Percentiles rank a stretch among this genome's conserved stretches.
Evolutionary conservation across 2,113 vertebrate genomes (phyloP).

Genomic region (Aptenodytes forsteri): DNA sequence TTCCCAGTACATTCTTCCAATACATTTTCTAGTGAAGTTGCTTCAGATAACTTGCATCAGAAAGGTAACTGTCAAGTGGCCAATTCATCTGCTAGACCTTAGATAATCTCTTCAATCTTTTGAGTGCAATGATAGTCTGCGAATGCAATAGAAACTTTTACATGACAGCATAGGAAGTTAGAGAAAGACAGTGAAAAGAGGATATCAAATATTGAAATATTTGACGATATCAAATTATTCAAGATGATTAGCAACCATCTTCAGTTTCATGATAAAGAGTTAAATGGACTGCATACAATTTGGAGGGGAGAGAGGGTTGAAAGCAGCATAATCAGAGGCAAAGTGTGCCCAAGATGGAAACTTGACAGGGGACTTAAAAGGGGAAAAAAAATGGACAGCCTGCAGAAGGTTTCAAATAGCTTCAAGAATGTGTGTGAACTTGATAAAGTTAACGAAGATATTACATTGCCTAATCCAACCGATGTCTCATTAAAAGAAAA

Average conservation of each 20-base stretch:
- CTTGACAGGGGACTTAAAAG: neutral
- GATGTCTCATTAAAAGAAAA: neutral
- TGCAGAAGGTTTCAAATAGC: neutral
- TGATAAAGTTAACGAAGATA: neutral
- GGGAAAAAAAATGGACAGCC: neutral
- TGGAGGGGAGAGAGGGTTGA: neutral
- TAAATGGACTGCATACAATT: neutral
- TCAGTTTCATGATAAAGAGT: neutral
- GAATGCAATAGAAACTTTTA: neutral
- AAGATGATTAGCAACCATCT: neutral
- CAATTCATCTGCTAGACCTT: neutral
- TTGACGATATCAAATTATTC: neutral
- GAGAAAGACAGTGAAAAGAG: neutral
- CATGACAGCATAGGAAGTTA: neutral
- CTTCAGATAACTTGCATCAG: neutral
- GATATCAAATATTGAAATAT: neutral
- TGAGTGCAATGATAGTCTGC: neutral
- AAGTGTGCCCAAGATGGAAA: neutral
- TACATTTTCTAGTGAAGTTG: neutral
- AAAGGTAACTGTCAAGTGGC: neutral
- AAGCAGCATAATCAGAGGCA: neutral
- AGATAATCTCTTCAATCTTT: neutral
- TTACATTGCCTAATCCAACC: neutral
- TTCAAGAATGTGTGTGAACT: neutral
- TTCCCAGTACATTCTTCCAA: neutral